phyloP scores from a whole-genome alignment of 2,113 vertebrate species.

The Willisornis vidua region DNA sequence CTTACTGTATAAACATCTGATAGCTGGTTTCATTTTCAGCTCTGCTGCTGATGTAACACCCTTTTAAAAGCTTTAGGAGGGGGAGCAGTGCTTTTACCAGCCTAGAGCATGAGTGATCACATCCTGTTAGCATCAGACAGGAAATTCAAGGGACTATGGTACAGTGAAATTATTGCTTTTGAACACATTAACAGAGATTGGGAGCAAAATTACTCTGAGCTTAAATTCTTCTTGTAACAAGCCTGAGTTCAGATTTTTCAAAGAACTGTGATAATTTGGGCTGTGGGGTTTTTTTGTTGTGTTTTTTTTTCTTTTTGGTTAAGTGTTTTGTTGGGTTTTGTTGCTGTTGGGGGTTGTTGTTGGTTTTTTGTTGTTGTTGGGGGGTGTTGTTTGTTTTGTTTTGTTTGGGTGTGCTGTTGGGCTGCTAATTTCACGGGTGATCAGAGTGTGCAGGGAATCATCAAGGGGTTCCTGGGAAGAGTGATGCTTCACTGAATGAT shows the following conservation, averaged over 20 bases:
- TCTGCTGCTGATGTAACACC: not conserved
- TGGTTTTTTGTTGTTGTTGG: too few species aligned
- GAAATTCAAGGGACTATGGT: not conserved
- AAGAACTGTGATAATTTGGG: not conserved
- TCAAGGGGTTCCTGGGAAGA: not conserved
- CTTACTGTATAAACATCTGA: not conserved
- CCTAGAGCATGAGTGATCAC: not conserved
- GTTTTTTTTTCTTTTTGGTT: not conserved
- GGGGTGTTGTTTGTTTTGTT: too few species aligned
- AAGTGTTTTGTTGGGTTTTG: not conserved
- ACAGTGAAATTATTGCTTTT: not conserved
- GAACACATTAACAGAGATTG: not conserved
- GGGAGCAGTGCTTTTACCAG: not conserved
- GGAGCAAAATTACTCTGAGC: not conserved
- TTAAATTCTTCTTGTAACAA: not conserved
- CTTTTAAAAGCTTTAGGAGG: not conserved
- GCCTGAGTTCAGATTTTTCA: not conserved
- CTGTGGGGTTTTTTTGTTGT: not conserved
- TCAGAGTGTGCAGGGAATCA: not conserved
- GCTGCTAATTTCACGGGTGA: not conserved
- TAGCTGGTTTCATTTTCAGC: not conserved
- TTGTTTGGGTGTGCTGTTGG: not conserved
- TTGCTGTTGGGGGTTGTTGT: not conserved
- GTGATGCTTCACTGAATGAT: not conserved
- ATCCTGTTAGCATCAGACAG: not conserved